Percentiles rank a stretch among this genome's conserved stretches.
Evolutionary conservation across 1,140 invertebrate genomes (phyloP).

Genomic region (Fopius arisanus): DNA sequence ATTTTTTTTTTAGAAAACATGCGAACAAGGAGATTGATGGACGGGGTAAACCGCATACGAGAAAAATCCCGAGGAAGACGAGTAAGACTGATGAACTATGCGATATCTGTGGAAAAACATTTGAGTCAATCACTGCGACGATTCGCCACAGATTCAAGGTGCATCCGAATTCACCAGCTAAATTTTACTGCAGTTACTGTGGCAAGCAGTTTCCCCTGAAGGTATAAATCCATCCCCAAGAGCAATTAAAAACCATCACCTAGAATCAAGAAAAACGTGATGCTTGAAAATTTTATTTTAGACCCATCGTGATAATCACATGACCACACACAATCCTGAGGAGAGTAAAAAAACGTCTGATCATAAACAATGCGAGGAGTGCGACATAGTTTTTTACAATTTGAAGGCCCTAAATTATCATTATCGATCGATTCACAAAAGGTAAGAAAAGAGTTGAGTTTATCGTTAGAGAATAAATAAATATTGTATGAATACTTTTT

Average conservation of each 20-base stretch:
- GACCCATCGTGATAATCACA: slow-evolving; percentile 70
- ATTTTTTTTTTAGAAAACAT: slow-evolving; percentile 59
- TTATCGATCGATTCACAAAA: slow-evolving; percentile 70
- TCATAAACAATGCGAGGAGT: slow-evolving; percentile 66
- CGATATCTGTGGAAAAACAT: slow-evolving; percentile 70
- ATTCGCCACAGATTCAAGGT: slow-evolving; percentile 75
- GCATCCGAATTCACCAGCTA: slow-evolving; percentile 70
- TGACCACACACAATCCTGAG: slow-evolving; percentile 59
- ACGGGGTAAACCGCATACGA: slow-evolving; percentile 50
- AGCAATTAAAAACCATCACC: too few relatives aligned
- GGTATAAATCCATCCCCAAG: too few relatives aligned
- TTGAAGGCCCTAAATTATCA: slow-evolving; percentile 71
- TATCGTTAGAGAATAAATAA: too few relatives aligned
- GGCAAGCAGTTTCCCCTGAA: slow-evolving; percentile 76
- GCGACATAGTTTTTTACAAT: slow-evolving; percentile 69
- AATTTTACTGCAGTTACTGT: slow-evolving; percentile 74
- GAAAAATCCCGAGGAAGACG: background rate
- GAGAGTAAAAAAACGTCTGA: slow-evolving; percentile 59
- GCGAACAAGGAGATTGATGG: slow-evolving; percentile 65
- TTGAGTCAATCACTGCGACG: slow-evolving; percentile 70
- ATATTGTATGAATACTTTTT: too few relatives aligned
- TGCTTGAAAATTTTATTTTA: slow-evolving; percentile 50
- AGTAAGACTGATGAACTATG: slow-evolving; percentile 53
- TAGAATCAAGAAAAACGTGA: background rate
- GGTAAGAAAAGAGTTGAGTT: too few relatives aligned